Evolutionary conservation across 1,140 invertebrate species (phyloP), one percentile per base, ranked within the genome.

Genomic region (Drosophila takahashii): DNA sequence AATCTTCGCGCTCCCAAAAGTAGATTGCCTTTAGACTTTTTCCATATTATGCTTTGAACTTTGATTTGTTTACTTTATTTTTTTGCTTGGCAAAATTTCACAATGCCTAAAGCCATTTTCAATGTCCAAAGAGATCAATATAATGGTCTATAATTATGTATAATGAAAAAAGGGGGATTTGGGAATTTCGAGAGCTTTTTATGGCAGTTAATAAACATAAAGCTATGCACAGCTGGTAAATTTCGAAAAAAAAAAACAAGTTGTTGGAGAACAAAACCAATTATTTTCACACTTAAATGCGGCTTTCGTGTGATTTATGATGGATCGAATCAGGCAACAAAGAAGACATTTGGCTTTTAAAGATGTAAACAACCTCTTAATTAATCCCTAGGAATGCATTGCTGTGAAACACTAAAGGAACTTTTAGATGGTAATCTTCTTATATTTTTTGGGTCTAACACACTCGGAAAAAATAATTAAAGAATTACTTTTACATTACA

Each of bases 61-160:
- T 32, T 16, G 39, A 29, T 64, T 74, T 74, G 50, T 73, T 70
- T 70, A 8, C 54, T 26, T 45, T 3, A 44, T 18, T 44, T 44
- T 48, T 70, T 69, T 32, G 52, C 51, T 69, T 44, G 8, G 18
- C 18, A 37, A 57, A 57, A 48, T 70, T 70, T 57, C 42, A 37
- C n/a, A 27, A 27, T 47, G 45, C 53, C 53, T 26, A 3, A 27
- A 36, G 58, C 41, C 29, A 5, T 57, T 51, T 64, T 47, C 15
- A 56, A 56, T 56, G 45, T 54, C 41, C 39, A 52, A 70, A 70
- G 69, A 39, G 41, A 44, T 61, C 56, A 45, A 73, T 42, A 81
- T 86, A 86, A 85, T 85, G 56, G 61, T 45, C 51, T 42, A 74
- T 86, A 85, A 86, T 85, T 85, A 85, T 86, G 76, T 74, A 66